phyloP scores from a whole-genome alignment of 2,113 vertebrate species.

The Microcebus murinus region DNA sequence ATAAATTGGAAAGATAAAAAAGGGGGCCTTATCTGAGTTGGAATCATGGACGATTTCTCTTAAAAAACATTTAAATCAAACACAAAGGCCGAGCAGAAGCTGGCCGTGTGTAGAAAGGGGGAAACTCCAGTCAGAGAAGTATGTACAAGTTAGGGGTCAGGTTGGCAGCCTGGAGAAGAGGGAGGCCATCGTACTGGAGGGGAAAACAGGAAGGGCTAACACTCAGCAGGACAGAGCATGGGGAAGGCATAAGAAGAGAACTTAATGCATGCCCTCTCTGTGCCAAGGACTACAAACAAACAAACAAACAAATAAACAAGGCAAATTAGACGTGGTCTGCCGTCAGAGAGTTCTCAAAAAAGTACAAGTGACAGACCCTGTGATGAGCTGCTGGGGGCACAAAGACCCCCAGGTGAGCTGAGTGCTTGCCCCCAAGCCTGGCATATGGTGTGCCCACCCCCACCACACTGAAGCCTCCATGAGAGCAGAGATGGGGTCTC shows the following conservation, averaged over 20 bases:
- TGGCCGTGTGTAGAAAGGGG: background rate
- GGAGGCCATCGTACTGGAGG: background rate
- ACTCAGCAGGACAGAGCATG: background rate
- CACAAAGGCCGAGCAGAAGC: background rate
- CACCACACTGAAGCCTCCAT: background rate
- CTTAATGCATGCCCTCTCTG: background rate
- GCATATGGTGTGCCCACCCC: background rate
- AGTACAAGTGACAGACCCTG: background rate
- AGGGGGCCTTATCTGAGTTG: background rate
- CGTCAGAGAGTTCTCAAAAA: background rate
- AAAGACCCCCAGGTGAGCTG: too few species aligned
- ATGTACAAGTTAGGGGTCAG: background rate
- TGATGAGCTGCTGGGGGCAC: background rate
- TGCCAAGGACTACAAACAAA: background rate
- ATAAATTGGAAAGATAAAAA: background rate
- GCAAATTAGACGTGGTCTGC: background rate
- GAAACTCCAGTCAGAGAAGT: too few species aligned
- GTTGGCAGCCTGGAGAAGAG: background rate
- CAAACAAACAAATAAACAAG: background rate
- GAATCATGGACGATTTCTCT: too few species aligned
- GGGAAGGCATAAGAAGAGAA: background rate
- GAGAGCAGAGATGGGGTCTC: background rate
- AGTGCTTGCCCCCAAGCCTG: background rate
- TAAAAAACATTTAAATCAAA: background rate
- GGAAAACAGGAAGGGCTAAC: background rate